Conservation (phyloP, 1,140 invertebrate genomes). For the Sinonovacula constricta region DNA sequence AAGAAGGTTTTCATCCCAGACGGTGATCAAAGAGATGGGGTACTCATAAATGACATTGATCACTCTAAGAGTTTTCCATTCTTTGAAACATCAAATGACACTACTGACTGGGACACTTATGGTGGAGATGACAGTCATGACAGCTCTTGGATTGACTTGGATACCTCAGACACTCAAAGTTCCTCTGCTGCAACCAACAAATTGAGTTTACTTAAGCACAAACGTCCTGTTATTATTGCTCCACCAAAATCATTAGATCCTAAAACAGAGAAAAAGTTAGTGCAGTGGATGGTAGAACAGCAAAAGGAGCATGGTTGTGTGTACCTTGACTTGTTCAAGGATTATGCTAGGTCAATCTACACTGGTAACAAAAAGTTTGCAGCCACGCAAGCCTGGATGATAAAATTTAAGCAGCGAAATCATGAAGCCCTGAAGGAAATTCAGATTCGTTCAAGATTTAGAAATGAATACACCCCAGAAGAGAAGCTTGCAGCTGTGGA, state of each 20-base stretch:
- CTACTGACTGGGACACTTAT: background rate
- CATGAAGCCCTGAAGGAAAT: conserved; percentile 46
- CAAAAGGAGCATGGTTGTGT: conserved; percentile 46
- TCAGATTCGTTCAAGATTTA: conserved; percentile 37
- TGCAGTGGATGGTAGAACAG: conserved; percentile 50
- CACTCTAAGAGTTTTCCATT: conserved; percentile 17
- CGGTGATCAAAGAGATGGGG: conserved; percentile 40
- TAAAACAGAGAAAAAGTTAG: conserved; percentile 49
- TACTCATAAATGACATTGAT: conserved; percentile 36
- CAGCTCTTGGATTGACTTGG: conserved; percentile 40
- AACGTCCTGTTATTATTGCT: conserved; percentile 40
- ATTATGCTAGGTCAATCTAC: conserved; percentile 49
- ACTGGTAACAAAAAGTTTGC: conserved; percentile 43
- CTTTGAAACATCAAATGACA: conserved; percentile 25
- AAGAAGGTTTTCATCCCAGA: conserved; percentile 49
- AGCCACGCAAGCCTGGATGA: conserved; percentile 51
- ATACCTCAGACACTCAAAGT: conserved; percentile 6
- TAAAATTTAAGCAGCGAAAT: conserved; percentile 42
- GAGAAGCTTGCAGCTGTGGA: conserved; percentile 40
- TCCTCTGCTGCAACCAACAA: background rate
- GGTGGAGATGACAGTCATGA: conserved; percentile 21
- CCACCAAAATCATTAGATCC: conserved; percentile 39
- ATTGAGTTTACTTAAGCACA: too few species aligned
- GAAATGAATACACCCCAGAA: conserved; percentile 44
- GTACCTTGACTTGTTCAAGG: conserved; percentile 41